phyloP scores from a whole-genome alignment of 2,113 vertebrate genomes.

The Pseudopipra pipra region DNA sequence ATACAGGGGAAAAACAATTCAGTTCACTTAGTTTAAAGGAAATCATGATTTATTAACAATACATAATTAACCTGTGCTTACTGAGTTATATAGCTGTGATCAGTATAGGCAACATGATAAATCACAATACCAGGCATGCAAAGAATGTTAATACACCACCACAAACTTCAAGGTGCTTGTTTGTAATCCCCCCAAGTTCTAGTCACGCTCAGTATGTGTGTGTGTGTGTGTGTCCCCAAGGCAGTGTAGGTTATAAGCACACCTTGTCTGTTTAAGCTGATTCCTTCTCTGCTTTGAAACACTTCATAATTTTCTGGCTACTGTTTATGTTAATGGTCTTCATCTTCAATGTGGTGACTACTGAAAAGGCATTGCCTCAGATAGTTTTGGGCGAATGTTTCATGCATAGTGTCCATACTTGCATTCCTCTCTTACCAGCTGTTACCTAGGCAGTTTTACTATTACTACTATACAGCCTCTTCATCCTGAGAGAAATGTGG shows the following conservation, averaged over 20 bases:
- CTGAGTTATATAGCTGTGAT: not conserved
- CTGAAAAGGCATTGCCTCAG: not conserved
- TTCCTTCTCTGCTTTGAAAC: not conserved
- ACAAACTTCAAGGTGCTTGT: not conserved
- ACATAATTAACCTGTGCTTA: not conserved
- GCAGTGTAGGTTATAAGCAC: too few relatives aligned
- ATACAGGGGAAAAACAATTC: not conserved
- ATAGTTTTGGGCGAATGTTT: not conserved
- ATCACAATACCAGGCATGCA: not conserved
- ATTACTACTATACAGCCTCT: not conserved
- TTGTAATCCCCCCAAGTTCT: not conserved
- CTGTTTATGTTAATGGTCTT: not conserved
- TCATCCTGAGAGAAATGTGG: not conserved
- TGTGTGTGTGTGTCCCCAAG: too few relatives aligned
- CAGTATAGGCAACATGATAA: not conserved
- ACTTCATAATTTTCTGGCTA: not conserved
- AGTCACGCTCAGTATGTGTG: accelerated
- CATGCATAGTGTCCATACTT: accelerated
- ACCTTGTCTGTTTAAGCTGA: not conserved
- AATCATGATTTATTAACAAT: not conserved
- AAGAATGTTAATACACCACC: not conserved
- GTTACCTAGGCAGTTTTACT: not conserved
- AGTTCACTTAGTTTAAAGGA: not conserved
- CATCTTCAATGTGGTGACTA: not conserved
- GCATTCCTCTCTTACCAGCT: not conserved